These are phyloP conservation scores for Drosophila borealis DNA, from an alignment of 2,888 invertebrate species.

Conservation along the genomic window DNA sequence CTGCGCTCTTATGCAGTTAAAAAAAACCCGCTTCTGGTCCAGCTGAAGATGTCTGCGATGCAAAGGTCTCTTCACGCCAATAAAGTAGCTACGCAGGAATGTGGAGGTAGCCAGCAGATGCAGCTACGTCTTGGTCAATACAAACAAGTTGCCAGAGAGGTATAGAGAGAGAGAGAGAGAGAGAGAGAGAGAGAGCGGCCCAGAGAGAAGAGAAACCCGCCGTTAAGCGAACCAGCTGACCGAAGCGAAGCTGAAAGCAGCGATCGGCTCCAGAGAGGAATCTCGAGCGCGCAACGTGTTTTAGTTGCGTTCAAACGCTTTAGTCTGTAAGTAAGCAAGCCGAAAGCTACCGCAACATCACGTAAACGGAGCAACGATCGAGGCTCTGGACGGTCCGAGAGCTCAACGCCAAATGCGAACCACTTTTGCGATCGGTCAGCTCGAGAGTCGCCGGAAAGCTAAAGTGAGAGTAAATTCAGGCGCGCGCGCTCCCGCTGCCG, in stretches of 20 bases:
- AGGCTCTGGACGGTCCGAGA: slow-evolving; percentile 55
- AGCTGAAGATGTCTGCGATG: slow-evolving; percentile 43
- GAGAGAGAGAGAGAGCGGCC: slow-evolving; percentile 7
- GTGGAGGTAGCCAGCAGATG: neutral
- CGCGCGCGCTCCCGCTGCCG: slow-evolving; percentile 19
- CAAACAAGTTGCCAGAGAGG: slow-evolving; percentile 43
- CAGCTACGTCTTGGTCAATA: slow-evolving; percentile 31
- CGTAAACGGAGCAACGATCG: slow-evolving; percentile 43
- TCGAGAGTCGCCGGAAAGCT: slow-evolving; percentile 11
- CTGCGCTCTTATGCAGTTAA: slow-evolving; percentile 33
- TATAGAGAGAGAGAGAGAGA: slow-evolving; percentile 3
- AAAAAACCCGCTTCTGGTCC: slow-evolving; percentile 18
- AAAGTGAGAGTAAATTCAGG: slow-evolving; percentile 53
- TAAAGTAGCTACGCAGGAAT: slow-evolving; percentile 28
- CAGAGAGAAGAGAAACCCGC: neutral
- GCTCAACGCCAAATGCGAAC: slow-evolving; percentile 63
- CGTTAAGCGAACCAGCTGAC: slow-evolving; percentile 40
- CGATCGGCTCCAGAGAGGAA: slow-evolving; percentile 65
- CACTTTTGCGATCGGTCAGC: slow-evolving; percentile 49
- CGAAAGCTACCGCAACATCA: slow-evolving; percentile 61
- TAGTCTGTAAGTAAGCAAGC: slow-evolving; percentile 76
- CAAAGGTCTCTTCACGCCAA: slow-evolving; percentile 41
- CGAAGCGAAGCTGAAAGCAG: slow-evolving; percentile 34
- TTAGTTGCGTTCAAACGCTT: slow-evolving; percentile 81
- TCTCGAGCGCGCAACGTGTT: slow-evolving; percentile 63